Conservation (phyloP, 2,888 invertebrate genomes). For the Tetragnatha montana region DNA sequence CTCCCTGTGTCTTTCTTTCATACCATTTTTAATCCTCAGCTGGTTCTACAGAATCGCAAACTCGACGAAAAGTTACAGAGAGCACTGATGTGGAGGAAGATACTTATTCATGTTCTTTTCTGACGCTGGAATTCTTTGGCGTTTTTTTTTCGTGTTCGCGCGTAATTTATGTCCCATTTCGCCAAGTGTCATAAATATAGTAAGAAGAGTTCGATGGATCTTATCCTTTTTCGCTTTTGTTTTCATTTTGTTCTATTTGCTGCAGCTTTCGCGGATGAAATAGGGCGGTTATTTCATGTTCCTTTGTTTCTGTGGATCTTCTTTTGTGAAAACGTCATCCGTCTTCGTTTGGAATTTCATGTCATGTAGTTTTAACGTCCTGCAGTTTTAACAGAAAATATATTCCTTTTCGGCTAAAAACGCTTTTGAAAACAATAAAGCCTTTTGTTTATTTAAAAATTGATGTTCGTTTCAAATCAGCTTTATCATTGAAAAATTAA, state of each 20-base stretch:
- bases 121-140: neutral
- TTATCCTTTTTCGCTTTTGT: slow-evolving; percentile 6
- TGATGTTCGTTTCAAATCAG: too few species aligned
- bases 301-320: neutral
- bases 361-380: neutral
- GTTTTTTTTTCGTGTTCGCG: slow-evolving; percentile 12
- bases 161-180: slow-evolving; percentile 10
- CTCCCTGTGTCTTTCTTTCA: slow-evolving; percentile 14
- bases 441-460: too few species aligned
- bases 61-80: slow-evolving; percentile 34
- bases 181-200: slow-evolving; percentile 25
- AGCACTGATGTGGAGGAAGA: slow-evolving; percentile 18
- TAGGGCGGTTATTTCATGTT: slow-evolving; percentile 7
- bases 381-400: neutral
- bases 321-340: neutral
- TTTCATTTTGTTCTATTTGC: slow-evolving; percentile 21
- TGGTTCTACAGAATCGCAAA: slow-evolving; percentile 41
- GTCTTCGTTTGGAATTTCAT: neutral
- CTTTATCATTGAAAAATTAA: too few species aligned
- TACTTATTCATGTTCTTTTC: neutral
- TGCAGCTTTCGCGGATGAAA: slow-evolving; percentile 34
- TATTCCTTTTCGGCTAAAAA: neutral
- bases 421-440: neutral
- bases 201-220: slow-evolving; percentile 11
- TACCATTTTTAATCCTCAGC: slow-evolving; percentile 67